Conservation (phyloP, 2,113 vertebrate genomes). For the Columba livia region DNA sequence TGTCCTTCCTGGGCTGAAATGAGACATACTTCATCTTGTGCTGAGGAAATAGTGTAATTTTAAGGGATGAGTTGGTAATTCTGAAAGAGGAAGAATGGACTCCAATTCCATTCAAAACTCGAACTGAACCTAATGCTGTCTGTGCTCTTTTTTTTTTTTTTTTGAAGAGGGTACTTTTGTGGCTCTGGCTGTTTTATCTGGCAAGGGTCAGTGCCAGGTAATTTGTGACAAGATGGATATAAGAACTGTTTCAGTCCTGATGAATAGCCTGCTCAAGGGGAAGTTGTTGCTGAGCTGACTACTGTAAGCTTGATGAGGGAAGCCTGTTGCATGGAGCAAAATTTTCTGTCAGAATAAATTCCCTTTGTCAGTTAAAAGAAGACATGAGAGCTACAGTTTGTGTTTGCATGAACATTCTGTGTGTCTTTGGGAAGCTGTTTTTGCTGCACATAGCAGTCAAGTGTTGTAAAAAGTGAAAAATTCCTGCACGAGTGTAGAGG, state of each 20-base stretch:
- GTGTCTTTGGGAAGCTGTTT: neutral
- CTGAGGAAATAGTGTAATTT: neutral
- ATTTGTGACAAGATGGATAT: rapidly evolving
- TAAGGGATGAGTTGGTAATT: neutral
- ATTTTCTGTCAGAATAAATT: neutral
- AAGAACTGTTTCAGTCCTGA: neutral
- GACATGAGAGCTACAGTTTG: neutral
- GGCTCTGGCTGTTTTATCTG: too few relatives aligned
- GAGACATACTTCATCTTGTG: rapidly evolving
- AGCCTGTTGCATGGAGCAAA: neutral
- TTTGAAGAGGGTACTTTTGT: neutral
- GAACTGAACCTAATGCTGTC: neutral
- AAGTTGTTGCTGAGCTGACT: neutral
- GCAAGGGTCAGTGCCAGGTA: neutral
- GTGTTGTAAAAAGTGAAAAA: rapidly evolving
- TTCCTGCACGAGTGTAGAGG: neutral
- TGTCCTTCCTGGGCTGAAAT: rapidly evolving
- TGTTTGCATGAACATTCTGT: neutral
- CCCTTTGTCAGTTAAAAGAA: neutral
- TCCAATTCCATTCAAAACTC: neutral
- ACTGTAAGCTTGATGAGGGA: neutral
- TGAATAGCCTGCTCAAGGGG: too few relatives aligned
- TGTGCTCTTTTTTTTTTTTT: neutral
- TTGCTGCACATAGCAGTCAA: neutral
- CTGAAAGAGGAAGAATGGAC: neutral